phyloP scores from a whole-genome alignment of 2,113 vertebrate genomes.

The Noctilio leporinus region DNA sequence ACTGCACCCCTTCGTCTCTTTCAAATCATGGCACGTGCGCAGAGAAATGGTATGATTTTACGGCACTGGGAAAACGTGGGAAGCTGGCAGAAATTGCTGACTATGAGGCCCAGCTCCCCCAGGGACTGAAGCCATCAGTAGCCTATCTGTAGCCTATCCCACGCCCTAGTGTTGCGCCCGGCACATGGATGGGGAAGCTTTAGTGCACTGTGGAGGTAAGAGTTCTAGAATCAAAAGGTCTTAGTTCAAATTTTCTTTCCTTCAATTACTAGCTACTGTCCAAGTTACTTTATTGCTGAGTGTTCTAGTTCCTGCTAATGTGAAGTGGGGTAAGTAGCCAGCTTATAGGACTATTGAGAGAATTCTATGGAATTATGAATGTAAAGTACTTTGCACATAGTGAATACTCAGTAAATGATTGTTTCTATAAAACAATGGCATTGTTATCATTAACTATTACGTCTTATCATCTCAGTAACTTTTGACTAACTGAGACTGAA shows the following conservation, averaged over 20 bases:
- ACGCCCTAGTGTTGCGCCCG: not conserved
- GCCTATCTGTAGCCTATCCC: not conserved
- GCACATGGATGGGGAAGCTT: not conserved
- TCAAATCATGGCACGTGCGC: not conserved
- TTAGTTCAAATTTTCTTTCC: not conserved
- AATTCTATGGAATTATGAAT: not conserved
- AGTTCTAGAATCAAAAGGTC: not conserved
- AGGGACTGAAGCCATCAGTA: not conserved
- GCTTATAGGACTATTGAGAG: not conserved
- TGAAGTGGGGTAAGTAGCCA: not conserved
- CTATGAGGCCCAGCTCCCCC: not conserved
- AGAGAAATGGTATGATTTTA: not conserved
- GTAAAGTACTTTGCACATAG: not conserved
- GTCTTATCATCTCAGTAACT: not conserved
- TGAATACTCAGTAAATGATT: not conserved
- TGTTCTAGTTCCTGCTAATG: not conserved
- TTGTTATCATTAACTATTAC: not conserved
- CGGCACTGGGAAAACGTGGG: not conserved
- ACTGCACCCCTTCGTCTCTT: not conserved
- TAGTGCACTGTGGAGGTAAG: not conserved
- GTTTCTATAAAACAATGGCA: not conserved
- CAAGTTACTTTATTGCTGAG: not conserved
- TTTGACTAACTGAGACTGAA: not conserved
- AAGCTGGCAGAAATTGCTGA: not conserved
- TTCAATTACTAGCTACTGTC: not conserved